phyloP scores from a whole-genome alignment of 2,888 invertebrate genomes.

The Pinctada fucata region DNA sequence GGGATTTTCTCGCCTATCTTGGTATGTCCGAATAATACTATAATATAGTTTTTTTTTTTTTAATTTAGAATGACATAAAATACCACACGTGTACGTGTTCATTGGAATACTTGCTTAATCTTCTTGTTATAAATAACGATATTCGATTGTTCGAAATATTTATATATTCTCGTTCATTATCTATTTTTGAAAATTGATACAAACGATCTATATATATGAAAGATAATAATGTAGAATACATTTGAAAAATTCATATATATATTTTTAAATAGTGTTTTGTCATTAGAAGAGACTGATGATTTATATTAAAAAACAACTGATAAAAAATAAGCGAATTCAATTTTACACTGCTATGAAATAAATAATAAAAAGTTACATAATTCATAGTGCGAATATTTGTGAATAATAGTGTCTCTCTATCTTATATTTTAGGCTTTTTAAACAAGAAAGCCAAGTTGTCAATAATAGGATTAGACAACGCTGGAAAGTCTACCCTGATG shows the following conservation, averaged over 20 bases:
- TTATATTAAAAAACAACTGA: too few relatives aligned
- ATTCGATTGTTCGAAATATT: too few relatives aligned
- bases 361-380: too few relatives aligned
- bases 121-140: neutral
- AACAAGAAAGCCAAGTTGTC: conserved; percentile 51
- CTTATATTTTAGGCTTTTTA: conserved; percentile 42
- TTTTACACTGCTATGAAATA: too few relatives aligned
- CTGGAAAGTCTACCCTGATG: conserved; percentile 59
- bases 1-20: conserved; percentile 19
- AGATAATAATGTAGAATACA: too few relatives aligned
- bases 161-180: too few relatives aligned
- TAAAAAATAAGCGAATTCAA: too few relatives aligned
- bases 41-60: neutral
- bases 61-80: neutral
- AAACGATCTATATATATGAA: too few relatives aligned
- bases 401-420: too few relatives aligned
- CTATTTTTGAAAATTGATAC: too few relatives aligned
- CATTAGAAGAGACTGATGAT: too few relatives aligned
- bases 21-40: conserved; percentile 6
- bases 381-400: too few relatives aligned
- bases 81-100: neutral
- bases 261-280: neutral
- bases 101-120: neutral
- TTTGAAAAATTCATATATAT: neutral
- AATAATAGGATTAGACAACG: conserved; percentile 60